Conservation (phyloP, 2,797 vertebrate species). For the Acanthurus tractus region DNA sequence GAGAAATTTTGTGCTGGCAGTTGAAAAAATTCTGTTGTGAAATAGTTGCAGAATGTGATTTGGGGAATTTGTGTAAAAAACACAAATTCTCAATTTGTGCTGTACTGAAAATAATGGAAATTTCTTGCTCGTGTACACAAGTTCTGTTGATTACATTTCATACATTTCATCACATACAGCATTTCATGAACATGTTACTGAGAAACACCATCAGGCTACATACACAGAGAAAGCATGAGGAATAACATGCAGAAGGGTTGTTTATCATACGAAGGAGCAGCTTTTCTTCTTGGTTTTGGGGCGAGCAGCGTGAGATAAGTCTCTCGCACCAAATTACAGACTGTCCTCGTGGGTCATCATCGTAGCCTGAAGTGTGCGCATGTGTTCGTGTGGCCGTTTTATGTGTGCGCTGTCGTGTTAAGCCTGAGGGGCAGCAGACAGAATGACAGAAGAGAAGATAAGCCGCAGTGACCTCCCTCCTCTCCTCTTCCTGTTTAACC, state of each 20-base stretch:
- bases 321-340: conserved; percentile 34
- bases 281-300: background rate
- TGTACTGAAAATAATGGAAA: too few species aligned
- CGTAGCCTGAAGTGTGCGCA: conserved; percentile 19
- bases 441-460: conserved; percentile 72
- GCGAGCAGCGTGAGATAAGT: conserved; percentile 5
- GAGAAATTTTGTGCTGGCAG: too few species aligned
- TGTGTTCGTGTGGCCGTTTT: background rate
- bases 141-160: too few species aligned
- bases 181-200: too few species aligned
- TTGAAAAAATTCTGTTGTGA: too few species aligned
- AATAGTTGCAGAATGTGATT: too few species aligned
- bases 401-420: conserved; percentile 26
- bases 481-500: conserved; percentile 72
- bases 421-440: conserved; percentile 61
- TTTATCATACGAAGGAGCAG: background rate
- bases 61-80: too few species aligned
- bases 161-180: too few species aligned
- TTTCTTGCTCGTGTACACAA: too few species aligned
- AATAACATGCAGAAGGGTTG: background rate
- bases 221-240: too few species aligned
- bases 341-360: conserved; percentile 30
- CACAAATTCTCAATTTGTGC: too few species aligned
- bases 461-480: conserved; percentile 71
- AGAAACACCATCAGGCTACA: too few species aligned